A percentile compares a stretch with the other conserved stretches of the same genome.
These are phyloP conservation scores for Parapsyche elsis DNA, from an alignment of 1,140 invertebrate species.

Conservation along the genomic window DNA sequence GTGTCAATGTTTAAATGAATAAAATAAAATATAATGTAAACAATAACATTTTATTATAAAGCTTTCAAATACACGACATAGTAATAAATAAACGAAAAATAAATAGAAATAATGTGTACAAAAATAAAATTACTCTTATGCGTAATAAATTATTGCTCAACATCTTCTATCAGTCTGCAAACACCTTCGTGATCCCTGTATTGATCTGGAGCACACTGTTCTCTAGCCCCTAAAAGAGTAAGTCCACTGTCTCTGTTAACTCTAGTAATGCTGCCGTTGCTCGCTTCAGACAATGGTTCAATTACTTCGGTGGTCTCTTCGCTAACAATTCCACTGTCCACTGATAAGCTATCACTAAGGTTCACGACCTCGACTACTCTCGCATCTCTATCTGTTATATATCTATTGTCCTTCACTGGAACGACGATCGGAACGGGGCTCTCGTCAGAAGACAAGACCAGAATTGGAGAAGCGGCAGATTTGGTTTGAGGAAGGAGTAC, in stretches of 20 bases:
- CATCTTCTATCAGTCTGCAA: slow-evolving; percentile 59
- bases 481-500: background rate
- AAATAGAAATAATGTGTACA: background rate
- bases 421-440: slow-evolving; percentile 49
- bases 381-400: slow-evolving; percentile 61
- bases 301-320: slow-evolving; percentile 53
- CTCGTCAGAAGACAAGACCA: slow-evolving; percentile 39
- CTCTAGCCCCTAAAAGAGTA: slow-evolving; percentile 69
- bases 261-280: slow-evolving; percentile 55
- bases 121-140: background rate
- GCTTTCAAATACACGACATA: background rate
- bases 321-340: slow-evolving; percentile 55
- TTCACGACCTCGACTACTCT: slow-evolving; percentile 34
- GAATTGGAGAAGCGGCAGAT: background rate
- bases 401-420: slow-evolving; percentile 57
- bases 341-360: slow-evolving; percentile 7
- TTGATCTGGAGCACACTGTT: slow-evolving; percentile 72
- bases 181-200: slow-evolving; percentile 68
- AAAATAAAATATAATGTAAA: background rate
- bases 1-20: background rate
- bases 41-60: background rate
- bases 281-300: slow-evolving; percentile 37
- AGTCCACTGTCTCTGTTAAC: slow-evolving; percentile 55
- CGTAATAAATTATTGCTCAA: slow-evolving; percentile 1
- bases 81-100: background rate